Evolutionary conservation across 2,113 vertebrate species (phyloP).

Genomic region (Thymallus thymallus): DNA sequence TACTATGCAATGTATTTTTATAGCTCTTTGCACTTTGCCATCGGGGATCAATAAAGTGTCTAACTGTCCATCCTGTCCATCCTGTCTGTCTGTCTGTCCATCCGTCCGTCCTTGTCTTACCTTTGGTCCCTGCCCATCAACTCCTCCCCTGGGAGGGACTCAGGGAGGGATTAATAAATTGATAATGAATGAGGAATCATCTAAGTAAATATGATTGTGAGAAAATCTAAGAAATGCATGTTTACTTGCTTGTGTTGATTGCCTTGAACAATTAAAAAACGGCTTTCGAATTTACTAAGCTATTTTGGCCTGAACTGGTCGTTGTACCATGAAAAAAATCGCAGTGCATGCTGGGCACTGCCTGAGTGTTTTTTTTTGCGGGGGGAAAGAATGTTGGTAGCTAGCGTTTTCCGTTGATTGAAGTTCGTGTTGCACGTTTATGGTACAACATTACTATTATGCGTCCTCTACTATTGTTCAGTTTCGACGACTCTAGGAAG

Average conservation of each 20-base stretch:
- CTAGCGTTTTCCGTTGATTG: constrained; percentile 3
- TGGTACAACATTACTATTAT: not conserved
- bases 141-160: not conserved
- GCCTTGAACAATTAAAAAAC: not conserved
- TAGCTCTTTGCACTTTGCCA: too few species aligned
- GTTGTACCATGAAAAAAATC: constrained; percentile 34
- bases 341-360: constrained; percentile 51
- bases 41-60: too few species aligned
- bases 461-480: not conserved
- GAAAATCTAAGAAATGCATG: too few species aligned
- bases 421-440: not conserved
- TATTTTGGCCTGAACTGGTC: constrained; percentile 21
- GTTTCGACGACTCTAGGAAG: not conserved
- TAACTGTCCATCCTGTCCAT: too few species aligned
- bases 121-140: not conserved
- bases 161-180: not conserved
- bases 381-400: constrained; percentile 15
- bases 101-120: too few species aligned
- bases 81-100: too few species aligned
- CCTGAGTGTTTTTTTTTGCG: constrained; percentile 35
- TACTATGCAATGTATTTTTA: too few species aligned
- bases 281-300: too few species aligned
- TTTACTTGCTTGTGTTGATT: not conserved
- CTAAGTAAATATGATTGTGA: too few species aligned
- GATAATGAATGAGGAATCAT: not conserved